phyloP scores from a whole-genome alignment of 2,797 vertebrate species.

The Chaetophractus vellerosus region DNA sequence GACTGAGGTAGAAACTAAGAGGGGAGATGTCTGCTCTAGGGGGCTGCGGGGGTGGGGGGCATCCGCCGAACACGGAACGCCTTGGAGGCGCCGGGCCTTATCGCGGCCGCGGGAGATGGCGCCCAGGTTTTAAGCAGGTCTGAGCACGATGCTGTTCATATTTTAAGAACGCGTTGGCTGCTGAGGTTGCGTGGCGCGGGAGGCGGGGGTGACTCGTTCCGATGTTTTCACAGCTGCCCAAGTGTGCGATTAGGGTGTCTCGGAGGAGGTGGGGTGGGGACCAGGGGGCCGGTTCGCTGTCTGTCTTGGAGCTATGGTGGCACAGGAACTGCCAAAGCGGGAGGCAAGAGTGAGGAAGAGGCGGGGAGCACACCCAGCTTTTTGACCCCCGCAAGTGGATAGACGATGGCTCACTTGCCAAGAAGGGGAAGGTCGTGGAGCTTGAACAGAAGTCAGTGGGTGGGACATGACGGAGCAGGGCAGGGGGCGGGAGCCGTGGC shows the following conservation, averaged over 20 bases:
- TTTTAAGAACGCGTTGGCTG: background rate
- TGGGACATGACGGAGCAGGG: background rate
- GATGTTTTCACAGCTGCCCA: background rate
- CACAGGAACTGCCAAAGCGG: background rate
- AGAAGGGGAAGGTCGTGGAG: background rate
- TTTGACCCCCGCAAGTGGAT: background rate
- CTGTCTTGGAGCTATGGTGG: background rate
- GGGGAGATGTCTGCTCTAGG: background rate
- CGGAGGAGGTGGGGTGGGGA: background rate
- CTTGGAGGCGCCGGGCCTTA: background rate
- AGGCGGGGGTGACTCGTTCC: background rate
- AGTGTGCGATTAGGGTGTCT: background rate
- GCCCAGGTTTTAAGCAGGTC: background rate
- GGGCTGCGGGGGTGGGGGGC: background rate
- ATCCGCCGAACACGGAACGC: fast-evolving
- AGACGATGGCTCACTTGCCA: background rate
- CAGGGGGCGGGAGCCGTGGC: background rate
- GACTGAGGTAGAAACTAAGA: background rate
- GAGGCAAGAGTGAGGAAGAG: background rate
- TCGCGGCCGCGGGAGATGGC: background rate
- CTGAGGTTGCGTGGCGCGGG: background rate
- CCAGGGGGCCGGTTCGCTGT: background rate
- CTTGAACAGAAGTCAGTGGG: background rate
- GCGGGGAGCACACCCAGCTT: background rate
- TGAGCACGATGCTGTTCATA: background rate